Percentiles rank a stretch among this genome's conserved stretches.
phyloP scores from a whole-genome alignment of 2,888 invertebrate species.

The Penaeus monodon region DNA sequence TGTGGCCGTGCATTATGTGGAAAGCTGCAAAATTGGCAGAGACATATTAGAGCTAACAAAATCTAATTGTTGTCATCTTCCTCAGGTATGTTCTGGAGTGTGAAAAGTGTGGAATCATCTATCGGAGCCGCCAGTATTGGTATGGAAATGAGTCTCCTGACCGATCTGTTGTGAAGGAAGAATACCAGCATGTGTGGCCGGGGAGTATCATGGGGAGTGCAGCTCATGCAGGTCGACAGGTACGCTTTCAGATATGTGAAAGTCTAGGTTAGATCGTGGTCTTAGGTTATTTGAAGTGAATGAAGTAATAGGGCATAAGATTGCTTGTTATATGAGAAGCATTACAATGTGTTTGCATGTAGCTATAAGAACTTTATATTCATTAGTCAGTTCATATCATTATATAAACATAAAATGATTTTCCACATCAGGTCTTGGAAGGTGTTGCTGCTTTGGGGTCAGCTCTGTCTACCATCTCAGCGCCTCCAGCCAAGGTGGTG shows the following conservation, averaged over 20 bases:
- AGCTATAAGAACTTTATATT: too few species aligned
- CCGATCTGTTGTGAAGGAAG: constrained; percentile 75
- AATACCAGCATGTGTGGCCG: constrained; percentile 80
- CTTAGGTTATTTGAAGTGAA: too few species aligned
- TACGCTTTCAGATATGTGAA: constrained; percentile 12
- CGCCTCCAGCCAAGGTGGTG: constrained; percentile 80
- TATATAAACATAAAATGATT: constrained; percentile 67
- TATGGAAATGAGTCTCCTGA: constrained; percentile 83
- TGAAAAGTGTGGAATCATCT: constrained; percentile 65
- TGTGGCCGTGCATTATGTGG: not conserved
- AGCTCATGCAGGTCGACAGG: constrained; percentile 57
- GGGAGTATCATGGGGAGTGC: constrained; percentile 69
- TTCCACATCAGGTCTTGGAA: constrained; percentile 78
- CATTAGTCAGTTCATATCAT: too few species aligned
- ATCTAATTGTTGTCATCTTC: constrained; percentile 25
- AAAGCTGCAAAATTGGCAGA: not conserved
- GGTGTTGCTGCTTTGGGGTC: constrained; percentile 77
- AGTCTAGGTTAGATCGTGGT: constrained; percentile 71
- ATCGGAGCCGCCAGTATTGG: constrained; percentile 82
- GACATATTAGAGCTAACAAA: not conserved
- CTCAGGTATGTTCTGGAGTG: constrained; percentile 79
- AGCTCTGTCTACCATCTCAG: constrained; percentile 77
- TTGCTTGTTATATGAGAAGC: too few species aligned
- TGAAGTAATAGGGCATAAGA: too few species aligned
- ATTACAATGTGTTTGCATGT: too few species aligned